Evolutionary conservation across 2,797 vertebrate genomes (phyloP).

Genomic region (Bovichtus variegatus): DNA sequence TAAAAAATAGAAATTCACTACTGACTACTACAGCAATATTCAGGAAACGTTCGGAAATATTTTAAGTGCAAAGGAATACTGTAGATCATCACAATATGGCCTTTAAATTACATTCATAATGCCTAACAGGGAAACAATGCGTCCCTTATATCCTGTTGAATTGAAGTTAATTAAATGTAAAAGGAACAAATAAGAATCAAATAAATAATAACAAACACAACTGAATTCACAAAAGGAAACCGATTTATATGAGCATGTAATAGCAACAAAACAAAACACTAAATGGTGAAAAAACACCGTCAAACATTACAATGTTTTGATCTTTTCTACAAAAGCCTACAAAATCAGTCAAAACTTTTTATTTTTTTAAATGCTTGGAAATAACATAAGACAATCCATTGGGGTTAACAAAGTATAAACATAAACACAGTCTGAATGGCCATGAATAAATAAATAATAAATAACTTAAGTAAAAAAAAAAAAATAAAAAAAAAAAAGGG

Average conservation of each 20-base stretch:
- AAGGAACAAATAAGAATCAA: constrained; percentile 15
- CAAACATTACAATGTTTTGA: constrained; percentile 1
- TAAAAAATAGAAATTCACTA: constrained; percentile 68
- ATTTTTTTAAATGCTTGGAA: constrained; percentile 33
- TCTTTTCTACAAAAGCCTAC: constrained; percentile 42
- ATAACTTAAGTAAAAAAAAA: too few species aligned
- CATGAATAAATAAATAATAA: constrained; percentile 44
- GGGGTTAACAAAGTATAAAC: constrained; percentile 21
- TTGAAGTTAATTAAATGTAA: background rate
- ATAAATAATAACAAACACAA: constrained; percentile 38
- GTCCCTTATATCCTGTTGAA: constrained; percentile 37
- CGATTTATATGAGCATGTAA: constrained; percentile 1
- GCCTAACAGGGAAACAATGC: constrained; percentile 29
- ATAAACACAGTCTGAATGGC: constrained; percentile 14
- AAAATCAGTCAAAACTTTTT: constrained; percentile 37
- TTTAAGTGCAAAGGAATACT: constrained; percentile 71
- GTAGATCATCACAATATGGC: constrained; percentile 63
- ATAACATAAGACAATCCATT: constrained; percentile 13
- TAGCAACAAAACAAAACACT: constrained; percentile 12
- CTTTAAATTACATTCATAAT: constrained; percentile 77
- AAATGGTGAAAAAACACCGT: constrained; percentile 3
- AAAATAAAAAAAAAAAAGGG: constrained; percentile 22
- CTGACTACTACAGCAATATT: constrained; percentile 46
- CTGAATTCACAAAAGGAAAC: constrained; percentile 38
- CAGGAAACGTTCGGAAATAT: constrained; percentile 65